These are phyloP conservation scores for Capricornis sumatraensis DNA, from an alignment of 2,113 vertebrate genomes.

Conservation along the genomic window DNA sequence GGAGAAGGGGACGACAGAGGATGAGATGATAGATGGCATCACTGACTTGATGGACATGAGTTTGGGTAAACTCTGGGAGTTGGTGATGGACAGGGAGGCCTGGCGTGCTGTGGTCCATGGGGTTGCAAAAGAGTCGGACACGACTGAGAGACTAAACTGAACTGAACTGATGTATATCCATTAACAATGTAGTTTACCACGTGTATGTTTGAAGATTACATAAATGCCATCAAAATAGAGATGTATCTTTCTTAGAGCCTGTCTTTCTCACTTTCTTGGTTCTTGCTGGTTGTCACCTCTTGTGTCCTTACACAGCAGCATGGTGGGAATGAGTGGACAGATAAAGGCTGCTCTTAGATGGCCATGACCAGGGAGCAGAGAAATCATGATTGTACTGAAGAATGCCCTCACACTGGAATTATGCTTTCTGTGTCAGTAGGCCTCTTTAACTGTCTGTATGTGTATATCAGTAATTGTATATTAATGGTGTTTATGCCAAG, in stretches of 20 bases:
- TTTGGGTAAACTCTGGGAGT: not conserved
- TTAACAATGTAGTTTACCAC: not conserved
- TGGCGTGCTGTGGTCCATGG: not conserved
- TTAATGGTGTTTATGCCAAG: not conserved
- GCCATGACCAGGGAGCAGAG: not conserved
- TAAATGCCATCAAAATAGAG: not conserved
- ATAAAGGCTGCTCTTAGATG: not conserved
- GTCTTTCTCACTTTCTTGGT: not conserved
- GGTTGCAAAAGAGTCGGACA: not conserved
- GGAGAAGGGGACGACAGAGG: not conserved
- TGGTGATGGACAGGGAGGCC: not conserved
- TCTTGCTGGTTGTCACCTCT: not conserved
- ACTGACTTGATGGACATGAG: not conserved
- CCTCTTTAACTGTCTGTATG: not conserved
- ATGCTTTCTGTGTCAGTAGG: not conserved
- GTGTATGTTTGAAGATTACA: not conserved
- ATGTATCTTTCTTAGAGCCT: not conserved
- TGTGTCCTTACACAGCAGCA: not conserved
- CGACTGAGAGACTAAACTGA: not conserved
- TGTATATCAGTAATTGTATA: not conserved
- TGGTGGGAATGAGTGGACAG: not conserved
- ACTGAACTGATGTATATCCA: not conserved
- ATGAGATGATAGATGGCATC: not conserved
- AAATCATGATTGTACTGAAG: not conserved
- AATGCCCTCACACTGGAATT: not conserved